Evolutionary conservation across 2,113 vertebrate genomes (phyloP).

Genomic region (Protobothrops mucrosquamatus): DNA sequence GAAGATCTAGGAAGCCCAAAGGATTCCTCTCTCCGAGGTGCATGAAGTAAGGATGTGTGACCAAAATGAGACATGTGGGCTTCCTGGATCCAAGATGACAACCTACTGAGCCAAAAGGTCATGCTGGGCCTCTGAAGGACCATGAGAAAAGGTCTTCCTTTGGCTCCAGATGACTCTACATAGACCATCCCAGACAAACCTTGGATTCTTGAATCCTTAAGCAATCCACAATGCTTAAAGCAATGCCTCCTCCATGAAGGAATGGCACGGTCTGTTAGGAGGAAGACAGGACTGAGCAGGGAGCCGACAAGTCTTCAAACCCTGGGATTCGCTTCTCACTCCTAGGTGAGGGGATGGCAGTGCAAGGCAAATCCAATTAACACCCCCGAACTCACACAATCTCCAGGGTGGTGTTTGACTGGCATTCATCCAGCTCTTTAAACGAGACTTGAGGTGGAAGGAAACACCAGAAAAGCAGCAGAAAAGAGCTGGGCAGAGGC

Average conservation of each 20-base stretch:
- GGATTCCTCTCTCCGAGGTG: neutral
- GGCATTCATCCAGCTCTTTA: conserved; percentile 60
- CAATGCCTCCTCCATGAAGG: conserved; percentile 55
- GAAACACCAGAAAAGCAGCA: conserved; percentile 54
- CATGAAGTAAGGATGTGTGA: neutral
- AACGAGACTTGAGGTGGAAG: conserved; percentile 51
- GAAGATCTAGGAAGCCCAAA: neutral
- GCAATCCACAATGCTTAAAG: conserved; percentile 37
- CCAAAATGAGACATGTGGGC: neutral
- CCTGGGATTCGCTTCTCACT: conserved; percentile 51
- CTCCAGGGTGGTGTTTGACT: conserved; percentile 52
- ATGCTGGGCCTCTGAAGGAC: rapidly evolving
- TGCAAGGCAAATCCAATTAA: conserved; percentile 54
- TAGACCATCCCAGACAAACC: neutral
- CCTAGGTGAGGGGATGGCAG: conserved; percentile 33
- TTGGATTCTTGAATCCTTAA: neutral
- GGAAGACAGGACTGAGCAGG: conserved; percentile 24
- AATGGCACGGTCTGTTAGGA: conserved; percentile 56
- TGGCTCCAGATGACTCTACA: conserved; percentile 37
- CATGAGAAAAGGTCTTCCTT: rapidly evolving
- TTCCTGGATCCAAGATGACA: neutral
- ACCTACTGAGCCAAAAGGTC: rapidly evolving
- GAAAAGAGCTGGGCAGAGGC: conserved; percentile 29
- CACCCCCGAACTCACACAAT: conserved; percentile 36
- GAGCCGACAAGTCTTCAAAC: conserved; percentile 23